Evolutionary conservation across 2,888 invertebrate species (phyloP), one percentile per base, ranked within the genome.

Genomic region (Zelleria hepariella): DNA sequence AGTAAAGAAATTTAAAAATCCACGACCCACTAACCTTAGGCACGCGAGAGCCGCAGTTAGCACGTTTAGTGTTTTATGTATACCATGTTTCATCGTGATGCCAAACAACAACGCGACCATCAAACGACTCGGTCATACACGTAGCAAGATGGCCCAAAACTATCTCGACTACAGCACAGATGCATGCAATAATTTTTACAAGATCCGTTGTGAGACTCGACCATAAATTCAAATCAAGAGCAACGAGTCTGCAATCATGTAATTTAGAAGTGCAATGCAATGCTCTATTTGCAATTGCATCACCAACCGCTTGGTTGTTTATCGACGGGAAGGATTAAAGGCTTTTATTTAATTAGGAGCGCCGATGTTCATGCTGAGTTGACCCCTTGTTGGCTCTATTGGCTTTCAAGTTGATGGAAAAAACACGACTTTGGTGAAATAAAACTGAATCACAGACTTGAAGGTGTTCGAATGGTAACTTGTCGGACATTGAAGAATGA

Each of bases 171-270:
- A 42, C 15, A 10, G 32, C 15, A 42, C 32, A 42, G 32, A 42
- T 42, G 3, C 32, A 32, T 42, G 32, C 10, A 15, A 42, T 42
- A 42, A 42, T 42, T 42, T 42, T 42, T 4, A 10, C 15, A 15
- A 42, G 32, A 42, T 42, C 10, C 32, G 15, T 70, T 74, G 74
- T 77, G 75, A 75, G 72, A 67, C 67, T 67, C 70, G 67, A 66
- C 73, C 70, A 83, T 84, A 82, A 87, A 88, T 88, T 79, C 77
- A 75, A 72, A 87, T 87, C 74, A 86, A 78, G 74, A 71, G 65
- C 68, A 74, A 79, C 76, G 74, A 80, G 67, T 65, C 66, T 70
- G 73, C 83, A 81, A 85, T 86, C 82, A 84, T 80, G 70, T 76
- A 78, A 85, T 86, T 82, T 67, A 79, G 55, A 74, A 78, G 75